Base-by-base conservation (phyloP, 2,113 vertebrate species). In the Mustela lutreola region DNA sequence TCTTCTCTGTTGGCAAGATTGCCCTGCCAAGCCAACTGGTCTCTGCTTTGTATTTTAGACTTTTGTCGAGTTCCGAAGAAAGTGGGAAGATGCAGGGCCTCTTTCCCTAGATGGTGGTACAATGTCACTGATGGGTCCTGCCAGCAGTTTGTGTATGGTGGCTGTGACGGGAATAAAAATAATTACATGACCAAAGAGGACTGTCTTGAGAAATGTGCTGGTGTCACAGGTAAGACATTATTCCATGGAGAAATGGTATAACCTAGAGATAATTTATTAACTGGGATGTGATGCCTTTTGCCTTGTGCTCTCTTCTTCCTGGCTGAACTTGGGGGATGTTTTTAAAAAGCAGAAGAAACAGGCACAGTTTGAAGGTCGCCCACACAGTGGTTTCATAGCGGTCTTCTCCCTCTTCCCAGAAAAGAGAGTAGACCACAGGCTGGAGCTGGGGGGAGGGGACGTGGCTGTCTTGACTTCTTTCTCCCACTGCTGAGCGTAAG, bases 111-210 rank as follows among this genome's bases (percentile, higher is more conserved):
- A 60, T 99, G 99, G 98, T 99, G 98, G 98, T 99, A 99, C 97
- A 97, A 99, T 3, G 92, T 95, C 45, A 97, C 97, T 0, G 97
- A 53, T 0, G 92, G 97, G 26, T 95, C 65, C 73, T 99, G 99
- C 96, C 89, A 92, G 81, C 5, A 1, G 5, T 99, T 99, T 94
- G 78, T 98, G 36, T 99, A 98, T 8, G 99, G 99, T 0, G 99
- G 99, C 93, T 99, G 99, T n/a, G 93, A 53, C 0, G 98, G 97
- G 39, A 99, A 99, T 53, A 3, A 2, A 21, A 99, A 99, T 97
- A 99, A 99, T 94, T 99, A 99, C 31, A 1, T 86, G 2, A 96
- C 97, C 3, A 22, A 88, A 89, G 96, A 98, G 18, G 96, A 98
- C 0, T 99, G 99, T 95, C 88, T 98, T 82, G 31, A 75, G 1